A percentile compares a stretch with the other conserved stretches of the same genome.
Conservation (phyloP, 2,888 invertebrate species). For the Scaptomyza tumidula region DNA sequence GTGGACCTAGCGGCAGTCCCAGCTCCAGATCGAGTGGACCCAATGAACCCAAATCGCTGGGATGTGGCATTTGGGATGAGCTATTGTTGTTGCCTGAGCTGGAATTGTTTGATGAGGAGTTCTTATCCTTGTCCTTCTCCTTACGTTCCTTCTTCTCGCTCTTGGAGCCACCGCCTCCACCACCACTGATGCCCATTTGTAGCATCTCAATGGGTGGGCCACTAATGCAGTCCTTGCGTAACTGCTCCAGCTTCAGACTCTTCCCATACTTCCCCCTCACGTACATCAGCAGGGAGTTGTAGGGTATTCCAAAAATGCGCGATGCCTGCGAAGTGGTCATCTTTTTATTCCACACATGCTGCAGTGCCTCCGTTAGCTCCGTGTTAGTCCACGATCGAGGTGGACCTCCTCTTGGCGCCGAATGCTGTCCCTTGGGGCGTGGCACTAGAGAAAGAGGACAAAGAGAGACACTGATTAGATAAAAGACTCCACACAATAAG, state of each 20-base stretch:
- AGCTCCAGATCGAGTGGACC: constrained; percentile 71
- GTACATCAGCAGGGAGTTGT: constrained; percentile 96
- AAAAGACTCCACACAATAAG: constrained; percentile 19
- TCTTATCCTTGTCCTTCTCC: constrained; percentile 73
- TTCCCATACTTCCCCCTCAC: constrained; percentile 97
- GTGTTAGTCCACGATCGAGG: constrained; percentile 97
- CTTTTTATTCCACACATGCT: constrained; percentile 97
- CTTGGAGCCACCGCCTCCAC: constrained; percentile 58
- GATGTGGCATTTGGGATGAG: constrained; percentile 54
- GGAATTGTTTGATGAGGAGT: constrained; percentile 14
- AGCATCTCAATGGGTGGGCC: constrained; percentile 90
- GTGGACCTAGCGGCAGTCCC: constrained; percentile 67
- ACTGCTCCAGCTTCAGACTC: constrained; percentile 93
- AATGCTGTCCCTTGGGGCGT: constrained; percentile 95
- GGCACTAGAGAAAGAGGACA: constrained; percentile 85
- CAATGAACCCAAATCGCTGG: constrained; percentile 53
- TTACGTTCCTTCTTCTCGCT: constrained; percentile 76
- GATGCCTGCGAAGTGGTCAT: constrained; percentile 97
- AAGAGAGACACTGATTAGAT: constrained; percentile 40
- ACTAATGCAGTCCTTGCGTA: constrained; percentile 94
- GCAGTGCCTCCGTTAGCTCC: constrained; percentile 94
- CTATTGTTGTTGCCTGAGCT: constrained; percentile 33
- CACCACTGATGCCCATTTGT: constrained; percentile 87
- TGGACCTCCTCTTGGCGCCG: constrained; percentile 95
- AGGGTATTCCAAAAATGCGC: constrained; percentile 95